Evolutionary conservation across 2,113 vertebrate species (phyloP).

Genomic region (Apodemus speciosus): DNA sequence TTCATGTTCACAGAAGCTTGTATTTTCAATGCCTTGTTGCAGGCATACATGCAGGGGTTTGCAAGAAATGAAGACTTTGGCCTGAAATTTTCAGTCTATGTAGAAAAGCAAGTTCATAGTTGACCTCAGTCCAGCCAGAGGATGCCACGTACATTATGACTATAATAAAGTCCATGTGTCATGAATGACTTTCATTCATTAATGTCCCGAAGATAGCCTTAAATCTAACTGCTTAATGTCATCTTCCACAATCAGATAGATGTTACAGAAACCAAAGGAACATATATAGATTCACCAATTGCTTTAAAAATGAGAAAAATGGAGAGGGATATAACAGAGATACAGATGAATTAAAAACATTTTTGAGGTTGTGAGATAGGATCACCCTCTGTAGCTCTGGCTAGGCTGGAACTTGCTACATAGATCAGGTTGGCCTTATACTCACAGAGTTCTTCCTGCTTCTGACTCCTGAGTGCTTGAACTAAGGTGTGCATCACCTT

Average conservation of each 20-base stretch:
- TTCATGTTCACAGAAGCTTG: background rate
- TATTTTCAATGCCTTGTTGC: background rate
- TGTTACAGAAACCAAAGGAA: background rate
- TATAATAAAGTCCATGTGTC: slow-evolving; percentile 35
- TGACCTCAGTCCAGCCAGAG: background rate
- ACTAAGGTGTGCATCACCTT: background rate
- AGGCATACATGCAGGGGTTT: slow-evolving; percentile 15
- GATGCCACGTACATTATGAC: background rate
- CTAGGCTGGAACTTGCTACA: background rate
- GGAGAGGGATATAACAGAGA: background rate
- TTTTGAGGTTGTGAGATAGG: background rate
- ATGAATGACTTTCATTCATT: slow-evolving; percentile 33
- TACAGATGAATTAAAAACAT: background rate
- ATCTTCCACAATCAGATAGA: slow-evolving; percentile 1
- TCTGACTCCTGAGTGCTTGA: background rate
- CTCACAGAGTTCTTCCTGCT: background rate
- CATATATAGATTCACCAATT: background rate
- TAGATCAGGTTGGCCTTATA: background rate
- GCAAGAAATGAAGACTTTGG: background rate
- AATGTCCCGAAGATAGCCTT: slow-evolving; percentile 4
- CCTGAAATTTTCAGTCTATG: background rate
- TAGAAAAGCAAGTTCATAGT: background rate
- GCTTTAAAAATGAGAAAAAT: slow-evolving; percentile 37
- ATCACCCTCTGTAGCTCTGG: background rate
- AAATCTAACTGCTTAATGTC: background rate